These are phyloP conservation scores for Amazona guildingii DNA, from an alignment of 2,113 vertebrate genomes.

Conservation along the genomic window DNA sequence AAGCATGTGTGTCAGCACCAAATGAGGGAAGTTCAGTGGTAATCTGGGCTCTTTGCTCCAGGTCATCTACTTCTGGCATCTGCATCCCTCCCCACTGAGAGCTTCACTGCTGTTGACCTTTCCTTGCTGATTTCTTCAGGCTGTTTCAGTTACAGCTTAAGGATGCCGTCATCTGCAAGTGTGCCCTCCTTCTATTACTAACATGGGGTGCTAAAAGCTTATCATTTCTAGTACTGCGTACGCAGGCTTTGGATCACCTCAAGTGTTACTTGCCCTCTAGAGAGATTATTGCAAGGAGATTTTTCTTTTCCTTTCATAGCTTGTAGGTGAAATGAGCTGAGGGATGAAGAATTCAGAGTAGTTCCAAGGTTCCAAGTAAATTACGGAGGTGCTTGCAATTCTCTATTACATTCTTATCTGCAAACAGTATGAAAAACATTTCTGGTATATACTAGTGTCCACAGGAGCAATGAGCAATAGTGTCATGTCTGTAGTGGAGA, in stretches of 20 bases:
- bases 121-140: background rate
- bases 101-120: background rate
- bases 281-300: background rate
- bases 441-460: too few relatives aligned
- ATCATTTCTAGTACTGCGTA: background rate
- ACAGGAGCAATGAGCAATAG: fast-evolving
- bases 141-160: background rate
- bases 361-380: background rate
- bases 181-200: background rate
- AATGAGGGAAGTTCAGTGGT: background rate
- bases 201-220: background rate
- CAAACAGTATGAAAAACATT: background rate
- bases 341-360: background rate
- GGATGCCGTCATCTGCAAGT: background rate
- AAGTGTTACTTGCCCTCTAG: background rate
- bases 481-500: fast-evolving
- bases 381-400: background rate
- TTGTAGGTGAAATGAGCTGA: background rate
- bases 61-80: background rate
- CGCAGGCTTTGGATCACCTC: background rate
- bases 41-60: too few relatives aligned
- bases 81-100: background rate
- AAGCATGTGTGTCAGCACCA: background rate
- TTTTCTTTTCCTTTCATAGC: background rate
- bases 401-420: background rate